Base-by-base conservation (phyloP, 1,140 invertebrate genomes). In the Diabrotica virgifera region DNA sequence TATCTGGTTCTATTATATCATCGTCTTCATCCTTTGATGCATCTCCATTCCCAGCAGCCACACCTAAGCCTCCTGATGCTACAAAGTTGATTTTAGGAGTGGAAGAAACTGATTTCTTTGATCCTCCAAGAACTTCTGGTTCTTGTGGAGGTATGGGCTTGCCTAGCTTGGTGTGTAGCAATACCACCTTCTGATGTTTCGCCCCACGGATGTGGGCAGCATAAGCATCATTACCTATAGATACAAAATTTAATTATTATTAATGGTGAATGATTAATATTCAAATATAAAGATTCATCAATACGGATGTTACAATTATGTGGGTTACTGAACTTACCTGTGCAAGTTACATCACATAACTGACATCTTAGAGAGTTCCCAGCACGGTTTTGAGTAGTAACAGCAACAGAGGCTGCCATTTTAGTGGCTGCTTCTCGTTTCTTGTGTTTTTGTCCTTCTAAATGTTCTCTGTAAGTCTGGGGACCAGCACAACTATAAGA, bases 391-490 rank as follows among this genome's bases (percentile, higher is more conserved):
- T 83, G 84, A 71, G 71, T 79, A 38, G 80, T 82, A n/a, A 77
- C 79, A 59, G 76, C 77, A 79, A 70, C 74, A 76, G 84, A 76
- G 78, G 85, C 72, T 78, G 82, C 87, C 83, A 85, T 87, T 81
- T 97, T 97, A 12, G 90, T 84, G 8, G 92, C 90, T 10, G 92
- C 92, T 78, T 98, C 97, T 78, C 97, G 97, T 84, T 98, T 98
- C 82, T 99, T 99, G 80, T 99, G 97, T 78, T 97, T 97, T 80
- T 98, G 95, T 0, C 97, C 97, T 79, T 97, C 96, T 67, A 99
- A 82, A 85, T 99, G 97, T 79, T 98, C 97, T 61, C 95, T 87
- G 80, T 98, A 99, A 0, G 96, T 97, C 85, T 95, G 79, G 5
- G 77, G 77, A 53, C 77, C 77, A 40, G 77, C 77, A 60, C 77